These are phyloP conservation scores for Nomada hirtipes DNA, from an alignment of 2,888 invertebrate genomes.

Conservation along the genomic window DNA sequence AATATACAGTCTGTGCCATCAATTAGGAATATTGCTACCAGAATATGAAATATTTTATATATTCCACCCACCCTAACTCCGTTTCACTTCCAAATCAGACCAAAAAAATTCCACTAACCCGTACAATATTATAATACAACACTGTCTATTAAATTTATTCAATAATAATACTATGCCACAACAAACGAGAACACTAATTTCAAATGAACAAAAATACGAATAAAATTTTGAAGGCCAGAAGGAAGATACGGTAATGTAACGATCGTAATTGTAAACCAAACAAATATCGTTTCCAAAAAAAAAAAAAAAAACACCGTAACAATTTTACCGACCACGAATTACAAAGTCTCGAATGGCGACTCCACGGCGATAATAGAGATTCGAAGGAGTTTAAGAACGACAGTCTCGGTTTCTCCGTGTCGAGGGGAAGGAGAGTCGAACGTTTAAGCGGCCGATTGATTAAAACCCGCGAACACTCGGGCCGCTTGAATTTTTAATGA, in stretches of 20 bases:
- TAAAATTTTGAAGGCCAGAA: too few species aligned
- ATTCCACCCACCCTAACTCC: too few species aligned
- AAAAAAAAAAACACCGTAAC: not conserved
- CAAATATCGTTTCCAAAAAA: not conserved
- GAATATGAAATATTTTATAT: not conserved
- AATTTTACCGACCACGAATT: too few species aligned
- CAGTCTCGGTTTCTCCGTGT: not conserved
- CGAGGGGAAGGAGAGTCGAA: conserved; percentile 1
- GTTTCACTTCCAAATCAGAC: not conserved
- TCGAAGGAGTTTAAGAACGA: not conserved
- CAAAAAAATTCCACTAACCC: not conserved
- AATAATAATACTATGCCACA: too few species aligned
- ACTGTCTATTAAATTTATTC: too few species aligned
- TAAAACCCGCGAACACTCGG: conserved; percentile 43
- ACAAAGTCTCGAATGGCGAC: not conserved
- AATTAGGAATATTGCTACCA: not conserved
- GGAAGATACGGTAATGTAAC: too few species aligned
- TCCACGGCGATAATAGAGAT: not conserved
- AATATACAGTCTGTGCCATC: not conserved
- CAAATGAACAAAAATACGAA: too few species aligned
- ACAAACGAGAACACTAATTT: too few species aligned
- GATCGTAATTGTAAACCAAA: not conserved
- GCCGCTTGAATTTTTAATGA: conserved; percentile 65
- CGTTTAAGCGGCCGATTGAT: conserved; percentile 58
- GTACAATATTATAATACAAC: not conserved